Conservation (phyloP, 2,113 vertebrate genomes). For the Passer montanus region DNA sequence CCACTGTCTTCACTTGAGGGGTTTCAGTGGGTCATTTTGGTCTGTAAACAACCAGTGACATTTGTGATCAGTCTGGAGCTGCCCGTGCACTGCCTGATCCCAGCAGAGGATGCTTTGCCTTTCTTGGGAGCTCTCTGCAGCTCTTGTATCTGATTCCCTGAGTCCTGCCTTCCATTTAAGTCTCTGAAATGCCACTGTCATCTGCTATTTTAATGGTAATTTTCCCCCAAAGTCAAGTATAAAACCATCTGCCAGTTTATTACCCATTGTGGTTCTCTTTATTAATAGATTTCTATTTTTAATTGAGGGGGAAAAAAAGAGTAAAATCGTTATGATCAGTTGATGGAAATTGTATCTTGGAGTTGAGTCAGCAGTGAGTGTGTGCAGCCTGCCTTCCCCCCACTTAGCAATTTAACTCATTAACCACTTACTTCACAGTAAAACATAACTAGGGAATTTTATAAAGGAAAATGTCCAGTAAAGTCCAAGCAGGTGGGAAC, state of each 20-base stretch:
- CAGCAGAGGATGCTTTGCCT: conserved; percentile 23
- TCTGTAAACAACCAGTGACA: background rate
- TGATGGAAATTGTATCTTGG: conserved; percentile 26
- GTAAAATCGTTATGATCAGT: conserved; percentile 14
- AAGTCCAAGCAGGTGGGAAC: background rate
- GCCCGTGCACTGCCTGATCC: background rate
- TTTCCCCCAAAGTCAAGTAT: conserved; percentile 31
- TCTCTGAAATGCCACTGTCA: conserved; percentile 39
- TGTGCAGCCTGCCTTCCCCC: background rate
- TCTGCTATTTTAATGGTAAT: conserved; percentile 43
- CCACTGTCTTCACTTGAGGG: background rate
- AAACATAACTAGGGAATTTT: background rate
- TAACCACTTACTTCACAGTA: background rate
- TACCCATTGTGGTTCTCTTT: conserved; percentile 39
- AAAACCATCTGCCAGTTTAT: conserved; percentile 56
- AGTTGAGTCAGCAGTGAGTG: conserved; percentile 6
- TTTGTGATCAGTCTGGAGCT: conserved; percentile 7
- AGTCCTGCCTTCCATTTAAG: conserved; percentile 32
- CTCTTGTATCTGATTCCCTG: background rate
- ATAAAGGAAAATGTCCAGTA: background rate
- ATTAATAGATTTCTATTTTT: conserved; percentile 63
- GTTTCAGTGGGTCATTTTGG: background rate
- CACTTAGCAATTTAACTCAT: background rate
- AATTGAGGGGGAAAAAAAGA: background rate
- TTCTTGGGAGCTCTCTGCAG: conserved; percentile 19